Evolutionary conservation across 1,140 invertebrate genomes (phyloP).

Genomic region (Trinorchestia longiramus): DNA sequence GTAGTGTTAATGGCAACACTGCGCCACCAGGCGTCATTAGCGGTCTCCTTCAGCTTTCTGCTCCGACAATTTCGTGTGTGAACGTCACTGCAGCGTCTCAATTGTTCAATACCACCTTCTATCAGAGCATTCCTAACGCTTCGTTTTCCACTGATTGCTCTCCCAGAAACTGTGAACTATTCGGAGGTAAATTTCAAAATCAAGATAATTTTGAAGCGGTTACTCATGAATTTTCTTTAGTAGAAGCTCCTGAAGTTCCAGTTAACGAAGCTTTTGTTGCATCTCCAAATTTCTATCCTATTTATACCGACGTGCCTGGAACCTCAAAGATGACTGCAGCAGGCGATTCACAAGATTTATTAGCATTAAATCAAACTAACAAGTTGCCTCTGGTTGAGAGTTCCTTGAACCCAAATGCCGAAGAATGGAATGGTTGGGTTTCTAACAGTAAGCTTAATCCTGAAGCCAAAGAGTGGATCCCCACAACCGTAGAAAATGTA

Average conservation of each 20-base stretch:
- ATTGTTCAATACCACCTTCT: background rate
- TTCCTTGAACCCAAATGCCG: background rate
- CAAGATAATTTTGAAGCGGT: background rate
- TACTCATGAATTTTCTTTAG: background rate
- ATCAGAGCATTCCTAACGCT: background rate
- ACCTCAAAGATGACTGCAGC: background rate
- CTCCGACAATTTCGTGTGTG: background rate
- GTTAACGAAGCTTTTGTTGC: background rate
- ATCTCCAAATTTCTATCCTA: background rate
- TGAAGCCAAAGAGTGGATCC: slow-evolving; percentile 46
- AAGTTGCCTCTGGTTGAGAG: background rate
- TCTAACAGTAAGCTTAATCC: slow-evolving; percentile 5
- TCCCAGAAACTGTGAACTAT: background rate
- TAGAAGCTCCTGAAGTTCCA: background rate
- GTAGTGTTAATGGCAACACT: slow-evolving; percentile 43
- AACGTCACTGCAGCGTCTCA: background rate
- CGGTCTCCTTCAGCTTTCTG: background rate
- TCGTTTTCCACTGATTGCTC: background rate
- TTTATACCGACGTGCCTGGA: background rate
- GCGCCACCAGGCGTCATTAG: slow-evolving; percentile 21
- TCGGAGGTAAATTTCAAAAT: background rate
- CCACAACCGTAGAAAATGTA: background rate
- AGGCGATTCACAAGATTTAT: background rate
- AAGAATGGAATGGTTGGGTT: slow-evolving; percentile 28
- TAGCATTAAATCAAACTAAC: background rate